phyloP scores from a whole-genome alignment of 2,888 invertebrate species.

The Andrena flavipes region DNA sequence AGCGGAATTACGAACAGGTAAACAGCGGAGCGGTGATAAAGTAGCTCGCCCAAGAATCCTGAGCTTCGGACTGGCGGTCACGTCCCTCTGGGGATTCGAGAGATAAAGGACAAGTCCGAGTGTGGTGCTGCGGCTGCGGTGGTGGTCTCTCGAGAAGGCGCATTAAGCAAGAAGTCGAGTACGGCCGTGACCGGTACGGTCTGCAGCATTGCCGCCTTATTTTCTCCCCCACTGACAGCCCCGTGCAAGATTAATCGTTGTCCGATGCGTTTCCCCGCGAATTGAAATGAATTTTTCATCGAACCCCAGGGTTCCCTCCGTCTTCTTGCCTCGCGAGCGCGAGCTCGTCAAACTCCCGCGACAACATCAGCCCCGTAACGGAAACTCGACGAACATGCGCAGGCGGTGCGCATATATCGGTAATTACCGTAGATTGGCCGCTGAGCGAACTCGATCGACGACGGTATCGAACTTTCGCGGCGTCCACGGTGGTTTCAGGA shows the following conservation, averaged over 20 bases:
- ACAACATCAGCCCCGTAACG: too few species aligned
- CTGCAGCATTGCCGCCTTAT: slow-evolving; percentile 53
- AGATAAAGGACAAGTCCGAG: slow-evolving; percentile 62
- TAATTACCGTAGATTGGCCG: too few species aligned
- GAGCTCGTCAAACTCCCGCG: too few species aligned
- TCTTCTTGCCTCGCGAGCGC: neutral
- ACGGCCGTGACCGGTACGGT: slow-evolving; percentile 43
- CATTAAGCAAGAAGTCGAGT: slow-evolving; percentile 63
- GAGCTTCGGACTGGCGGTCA: slow-evolving; percentile 23
- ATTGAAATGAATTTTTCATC: slow-evolving; percentile 41
- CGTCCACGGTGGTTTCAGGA: neutral
- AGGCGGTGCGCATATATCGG: too few species aligned
- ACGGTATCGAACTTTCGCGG: slow-evolving; percentile 21
- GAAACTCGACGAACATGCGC: too few species aligned
- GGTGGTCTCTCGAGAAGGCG: slow-evolving; percentile 41
- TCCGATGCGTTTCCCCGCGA: slow-evolving; percentile 24
- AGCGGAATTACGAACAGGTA: slow-evolving; percentile 41
- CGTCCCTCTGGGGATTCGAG: slow-evolving; percentile 47
- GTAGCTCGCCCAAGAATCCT: slow-evolving; percentile 17
- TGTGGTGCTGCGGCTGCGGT: slow-evolving; percentile 38
- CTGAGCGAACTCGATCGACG: neutral
- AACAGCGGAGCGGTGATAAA: slow-evolving; percentile 42
- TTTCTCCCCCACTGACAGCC: slow-evolving; percentile 33
- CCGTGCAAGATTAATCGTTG: slow-evolving; percentile 63
- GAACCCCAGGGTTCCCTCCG: neutral